These are phyloP conservation scores for Neomonachus schauinslandi DNA, from an alignment of 2,113 vertebrate genomes.

Conservation along the genomic window DNA sequence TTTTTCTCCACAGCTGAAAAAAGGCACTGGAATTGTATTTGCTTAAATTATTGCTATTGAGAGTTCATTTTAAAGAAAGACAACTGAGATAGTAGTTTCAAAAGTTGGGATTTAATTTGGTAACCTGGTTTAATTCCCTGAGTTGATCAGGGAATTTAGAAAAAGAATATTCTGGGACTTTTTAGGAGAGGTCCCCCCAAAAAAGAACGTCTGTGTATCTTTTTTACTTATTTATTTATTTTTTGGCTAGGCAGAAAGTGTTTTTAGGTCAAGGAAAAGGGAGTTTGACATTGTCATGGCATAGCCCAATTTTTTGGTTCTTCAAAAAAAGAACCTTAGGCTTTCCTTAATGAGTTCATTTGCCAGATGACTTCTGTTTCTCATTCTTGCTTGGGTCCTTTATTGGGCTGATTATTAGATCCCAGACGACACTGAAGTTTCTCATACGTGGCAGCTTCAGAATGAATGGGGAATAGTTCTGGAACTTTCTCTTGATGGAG, in stretches of 20 bases:
- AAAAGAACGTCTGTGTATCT: background rate
- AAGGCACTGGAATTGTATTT: background rate
- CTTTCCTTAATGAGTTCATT: background rate
- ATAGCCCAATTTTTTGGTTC: background rate
- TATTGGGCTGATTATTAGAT: background rate
- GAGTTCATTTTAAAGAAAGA: conserved; percentile 55
- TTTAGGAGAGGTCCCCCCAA: background rate
- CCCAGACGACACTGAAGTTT: background rate
- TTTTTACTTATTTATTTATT: background rate
- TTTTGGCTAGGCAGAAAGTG: conserved; percentile 14
- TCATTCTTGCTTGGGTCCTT: background rate
- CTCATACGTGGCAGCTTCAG: background rate
- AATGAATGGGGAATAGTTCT: background rate
- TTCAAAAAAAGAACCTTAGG: background rate
- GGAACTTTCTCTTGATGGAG: background rate
- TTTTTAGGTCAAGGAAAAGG: background rate
- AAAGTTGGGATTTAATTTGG: conserved; percentile 46
- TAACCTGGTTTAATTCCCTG: background rate
- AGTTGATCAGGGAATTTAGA: conserved; percentile 35
- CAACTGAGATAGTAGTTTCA: conserved; percentile 32
- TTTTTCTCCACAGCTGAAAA: background rate
- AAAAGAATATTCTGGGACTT: background rate
- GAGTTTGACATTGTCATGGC: background rate
- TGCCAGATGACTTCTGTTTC: background rate
- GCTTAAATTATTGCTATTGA: conserved; percentile 36